phyloP scores from a whole-genome alignment of 2,113 vertebrate species.

The Sapajus apella region DNA sequence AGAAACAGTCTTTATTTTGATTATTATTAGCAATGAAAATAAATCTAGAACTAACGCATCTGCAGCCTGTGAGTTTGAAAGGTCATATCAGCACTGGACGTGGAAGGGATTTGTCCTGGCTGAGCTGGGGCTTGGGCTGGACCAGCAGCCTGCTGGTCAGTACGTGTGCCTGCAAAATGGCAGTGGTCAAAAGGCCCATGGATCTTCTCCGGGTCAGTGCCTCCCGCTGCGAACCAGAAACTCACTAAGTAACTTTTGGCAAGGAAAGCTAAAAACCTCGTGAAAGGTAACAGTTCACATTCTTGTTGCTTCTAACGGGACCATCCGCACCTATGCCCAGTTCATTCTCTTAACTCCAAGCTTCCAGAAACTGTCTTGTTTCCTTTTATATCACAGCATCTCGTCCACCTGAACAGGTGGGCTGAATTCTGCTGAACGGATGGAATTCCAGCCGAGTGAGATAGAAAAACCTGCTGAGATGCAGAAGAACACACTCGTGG shows the following conservation, averaged over 20 bases:
- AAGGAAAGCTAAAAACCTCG: rapidly evolving
- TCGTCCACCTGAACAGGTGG: not conserved
- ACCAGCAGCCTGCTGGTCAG: rapidly evolving
- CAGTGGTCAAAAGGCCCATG: rapidly evolving
- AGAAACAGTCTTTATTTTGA: not conserved
- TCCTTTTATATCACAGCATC: no score
- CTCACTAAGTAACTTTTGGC: rapidly evolving
- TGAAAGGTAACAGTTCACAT: rapidly evolving
- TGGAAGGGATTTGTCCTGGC: not conserved
- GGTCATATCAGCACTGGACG: not conserved
- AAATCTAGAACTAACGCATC: not conserved
- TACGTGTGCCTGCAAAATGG: rapidly evolving
- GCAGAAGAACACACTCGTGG: rapidly evolving
- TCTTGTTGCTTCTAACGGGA: rapidly evolving
- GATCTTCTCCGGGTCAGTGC: rapidly evolving
- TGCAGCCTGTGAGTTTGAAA: not conserved
- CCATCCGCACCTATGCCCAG: rapidly evolving
- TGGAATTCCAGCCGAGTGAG: rapidly evolving
- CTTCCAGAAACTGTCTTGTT: not conserved
- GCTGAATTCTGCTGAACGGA: not conserved
- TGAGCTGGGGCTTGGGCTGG: rapidly evolving
- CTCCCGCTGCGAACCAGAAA: rapidly evolving
- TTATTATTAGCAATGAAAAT: conserved; percentile 37
- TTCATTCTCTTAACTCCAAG: rapidly evolving
- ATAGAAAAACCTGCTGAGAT: rapidly evolving